These are phyloP conservation scores for Mus caroli DNA, from an alignment of 2,797 vertebrate species.

Conservation along the genomic window DNA sequence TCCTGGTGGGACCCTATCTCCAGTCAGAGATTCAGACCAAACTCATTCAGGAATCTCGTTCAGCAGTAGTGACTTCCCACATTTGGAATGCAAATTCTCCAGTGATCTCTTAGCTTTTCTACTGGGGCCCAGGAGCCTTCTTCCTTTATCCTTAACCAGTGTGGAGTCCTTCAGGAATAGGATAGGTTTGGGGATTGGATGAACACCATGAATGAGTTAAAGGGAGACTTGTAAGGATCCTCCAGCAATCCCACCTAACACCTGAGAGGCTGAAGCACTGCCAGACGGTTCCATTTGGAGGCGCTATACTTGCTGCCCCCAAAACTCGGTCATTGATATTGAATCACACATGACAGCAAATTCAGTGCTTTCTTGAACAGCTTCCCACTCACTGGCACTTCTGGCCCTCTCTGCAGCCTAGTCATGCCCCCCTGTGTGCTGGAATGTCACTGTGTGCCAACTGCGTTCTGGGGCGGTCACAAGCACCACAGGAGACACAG, in stretches of 20 bases:
- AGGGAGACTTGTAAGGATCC: background rate
- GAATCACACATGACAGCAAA: constrained; percentile 76
- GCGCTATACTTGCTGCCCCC: constrained; percentile 56
- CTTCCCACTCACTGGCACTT: constrained; percentile 60
- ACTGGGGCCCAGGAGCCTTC: background rate
- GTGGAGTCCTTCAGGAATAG: constrained; percentile 3
- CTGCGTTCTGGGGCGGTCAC: constrained; percentile 46
- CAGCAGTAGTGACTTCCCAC: background rate
- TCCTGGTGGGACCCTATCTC: background rate
- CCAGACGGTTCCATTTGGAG: background rate
- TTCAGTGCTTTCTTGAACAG: constrained; percentile 82
- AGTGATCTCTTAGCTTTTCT: background rate
- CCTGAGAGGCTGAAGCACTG: background rate
- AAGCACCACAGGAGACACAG: background rate
- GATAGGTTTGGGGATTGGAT: background rate
- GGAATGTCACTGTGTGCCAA: background rate
- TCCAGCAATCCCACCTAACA: background rate
- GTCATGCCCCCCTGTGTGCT: background rate
- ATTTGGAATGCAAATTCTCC: background rate
- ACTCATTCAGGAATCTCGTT: background rate
- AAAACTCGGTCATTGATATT: constrained; percentile 40
- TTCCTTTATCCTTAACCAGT: background rate
- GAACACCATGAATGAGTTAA: background rate
- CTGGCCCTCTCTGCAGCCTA: background rate
- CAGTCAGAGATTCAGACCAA: background rate